phyloP scores from a whole-genome alignment of 2,113 vertebrate species.

The Grallaria varia region DNA sequence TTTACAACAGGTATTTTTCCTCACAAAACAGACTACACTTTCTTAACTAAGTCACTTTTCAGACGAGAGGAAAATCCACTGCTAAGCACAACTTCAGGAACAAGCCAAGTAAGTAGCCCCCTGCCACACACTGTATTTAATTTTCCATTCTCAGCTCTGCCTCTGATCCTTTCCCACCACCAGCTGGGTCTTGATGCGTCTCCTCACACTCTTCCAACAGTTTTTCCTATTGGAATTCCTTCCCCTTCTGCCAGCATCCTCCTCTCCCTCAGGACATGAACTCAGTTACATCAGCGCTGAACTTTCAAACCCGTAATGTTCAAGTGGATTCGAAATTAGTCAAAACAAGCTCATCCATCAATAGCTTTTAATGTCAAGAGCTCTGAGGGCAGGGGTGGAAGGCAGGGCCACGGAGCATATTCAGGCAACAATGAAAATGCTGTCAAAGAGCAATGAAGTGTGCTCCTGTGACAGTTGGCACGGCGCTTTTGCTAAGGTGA shows the following conservation, averaged over 20 bases:
- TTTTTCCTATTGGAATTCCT: not conserved
- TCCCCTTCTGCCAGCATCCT: not conserved
- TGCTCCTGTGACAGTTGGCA: not conserved
- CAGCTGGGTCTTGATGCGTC: not conserved
- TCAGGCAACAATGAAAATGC: conserved; percentile 23
- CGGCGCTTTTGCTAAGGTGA: not conserved
- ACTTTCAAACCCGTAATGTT: not conserved
- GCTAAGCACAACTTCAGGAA: not conserved
- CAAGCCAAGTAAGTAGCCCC: not conserved
- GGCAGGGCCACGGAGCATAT: not conserved
- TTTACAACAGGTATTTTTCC: not conserved
- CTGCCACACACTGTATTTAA: not conserved
- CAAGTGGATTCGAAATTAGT: conserved; percentile 15
- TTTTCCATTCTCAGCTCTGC: not conserved
- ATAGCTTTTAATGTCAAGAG: conserved; percentile 40
- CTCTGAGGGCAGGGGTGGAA: conserved; percentile 4
- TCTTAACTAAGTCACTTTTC: not conserved
- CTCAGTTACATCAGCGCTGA: conserved; percentile 15
- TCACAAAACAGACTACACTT: not conserved
- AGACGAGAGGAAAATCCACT: not conserved
- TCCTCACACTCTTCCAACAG: not conserved
- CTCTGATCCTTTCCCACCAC: not conserved
- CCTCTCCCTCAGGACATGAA: not conserved
- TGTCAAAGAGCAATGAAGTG: conserved; percentile 15
- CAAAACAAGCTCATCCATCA: conserved; percentile 43